phyloP scores from a whole-genome alignment of 2,797 vertebrate genomes.

The Cryptoblepharus egeriae region DNA sequence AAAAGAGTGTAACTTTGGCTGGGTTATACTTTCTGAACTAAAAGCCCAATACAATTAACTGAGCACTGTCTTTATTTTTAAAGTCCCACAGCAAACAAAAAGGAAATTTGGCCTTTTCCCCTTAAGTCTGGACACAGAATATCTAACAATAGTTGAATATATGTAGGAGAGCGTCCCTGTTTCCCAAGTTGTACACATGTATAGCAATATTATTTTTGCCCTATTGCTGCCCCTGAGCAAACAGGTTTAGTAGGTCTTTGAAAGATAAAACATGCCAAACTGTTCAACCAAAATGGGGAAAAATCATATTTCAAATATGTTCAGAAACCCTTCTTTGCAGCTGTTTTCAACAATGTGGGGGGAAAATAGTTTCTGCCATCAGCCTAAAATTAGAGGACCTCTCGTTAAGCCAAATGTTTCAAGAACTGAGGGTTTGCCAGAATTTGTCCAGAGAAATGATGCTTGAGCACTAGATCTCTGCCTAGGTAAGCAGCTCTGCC shows the following conservation, averaged over 20 bases:
- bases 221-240: not conserved
- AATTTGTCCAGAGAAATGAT: not conserved
- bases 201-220: not conserved
- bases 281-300: not conserved
- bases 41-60: not conserved
- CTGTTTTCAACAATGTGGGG: not conserved
- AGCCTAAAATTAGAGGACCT: not conserved
- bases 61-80: not conserved
- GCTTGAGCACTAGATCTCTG: too few species aligned
- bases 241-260: not conserved
- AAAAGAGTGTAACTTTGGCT: conserved; percentile 6
- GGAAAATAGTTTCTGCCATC: not conserved
- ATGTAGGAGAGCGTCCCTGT: not conserved
- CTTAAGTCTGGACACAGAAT: not conserved
- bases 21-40: not conserved
- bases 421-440: not conserved
- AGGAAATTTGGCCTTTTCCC: not conserved
- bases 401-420: not conserved
- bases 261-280: not conserved
- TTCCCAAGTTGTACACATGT: not conserved
- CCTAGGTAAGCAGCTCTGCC: too few species aligned
- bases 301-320: not conserved
- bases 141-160: not conserved
- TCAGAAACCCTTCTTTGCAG: not conserved
- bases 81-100: not conserved